Evolutionary conservation across 2,888 invertebrate species (phyloP), one percentile per base, ranked within the genome.

Genomic region (Deilephila elpenor): DNA sequence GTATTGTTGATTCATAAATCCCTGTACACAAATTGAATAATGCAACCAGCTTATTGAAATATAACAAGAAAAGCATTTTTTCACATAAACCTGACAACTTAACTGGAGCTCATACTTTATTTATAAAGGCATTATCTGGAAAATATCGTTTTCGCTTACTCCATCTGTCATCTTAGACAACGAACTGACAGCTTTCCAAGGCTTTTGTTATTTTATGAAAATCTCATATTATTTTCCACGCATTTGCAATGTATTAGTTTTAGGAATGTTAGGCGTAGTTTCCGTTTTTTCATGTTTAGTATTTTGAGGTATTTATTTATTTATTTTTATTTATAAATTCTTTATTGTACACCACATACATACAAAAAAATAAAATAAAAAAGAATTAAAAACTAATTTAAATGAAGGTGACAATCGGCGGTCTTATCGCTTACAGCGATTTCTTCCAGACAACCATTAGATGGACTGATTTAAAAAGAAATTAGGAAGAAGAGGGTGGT

Each of bases 101-200:
- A 67, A 44, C 67, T 51, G 20, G 20, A 25, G 44, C 29, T 67
- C 67, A 67, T 67, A 17, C 25, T 29, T 67, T 67, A 67, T 67
- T 67, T 51, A 67, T 44, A 67, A 64, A 67, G 51, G 44, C 67
- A 51, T 67, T 67, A 67, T 51, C 67, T 67, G 20, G 44, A 14
- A 67, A 67, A 51, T 44, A 67, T 17, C 51, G 67, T 51, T 67
- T 67, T 51, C 5, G 51, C 51, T 51, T 25, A 51, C 25, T 29
- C 25, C 25, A 67, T 67, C 51, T 67, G 51, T 51, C 67, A 51
- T 67, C 67, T 25, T 25, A 17, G 20, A 44, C 25, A 25, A 51
- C 17, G 14, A 51, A 25, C 25, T 51, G 67, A 67, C 67, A 67
- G 6, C 19, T 20, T 64, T 37, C 0, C 3, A 51, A 67, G 5